A percentile compares a stretch with the other conserved stretches of the same genome.
Conservation (phyloP, 2,888 invertebrate species). For the Ennomos fuscantarius region DNA sequence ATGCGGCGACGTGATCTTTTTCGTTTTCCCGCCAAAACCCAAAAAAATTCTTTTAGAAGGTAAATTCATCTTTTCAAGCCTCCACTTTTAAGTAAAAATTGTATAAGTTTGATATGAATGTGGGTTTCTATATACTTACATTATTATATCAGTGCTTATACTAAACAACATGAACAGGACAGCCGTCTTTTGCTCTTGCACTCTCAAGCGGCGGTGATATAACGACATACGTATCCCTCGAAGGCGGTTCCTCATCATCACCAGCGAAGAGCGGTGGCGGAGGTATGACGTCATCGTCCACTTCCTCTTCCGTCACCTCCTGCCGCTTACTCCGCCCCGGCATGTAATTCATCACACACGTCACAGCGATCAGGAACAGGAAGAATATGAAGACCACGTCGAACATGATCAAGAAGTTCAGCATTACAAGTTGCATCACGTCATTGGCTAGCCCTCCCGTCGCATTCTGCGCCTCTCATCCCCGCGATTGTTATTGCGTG, state of each 20-base stretch:
- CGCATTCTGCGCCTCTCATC: slow-evolving; percentile 68
- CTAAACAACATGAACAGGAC: slow-evolving; percentile 82
- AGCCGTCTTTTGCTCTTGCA: slow-evolving; percentile 71
- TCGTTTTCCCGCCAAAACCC: too few species aligned
- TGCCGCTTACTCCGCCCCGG: slow-evolving; percentile 84
- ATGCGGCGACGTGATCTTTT: too few species aligned
- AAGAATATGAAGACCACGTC: slow-evolving; percentile 95
- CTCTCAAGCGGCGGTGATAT: slow-evolving; percentile 76
- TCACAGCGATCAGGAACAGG: slow-evolving; percentile 93
- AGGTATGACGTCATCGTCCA: slow-evolving; percentile 79
- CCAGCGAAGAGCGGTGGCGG: slow-evolving; percentile 79
- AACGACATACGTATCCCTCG: slow-evolving; percentile 79
- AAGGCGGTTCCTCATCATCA: slow-evolving; percentile 62
- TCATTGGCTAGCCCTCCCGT: slow-evolving; percentile 56
- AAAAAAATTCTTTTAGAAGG: too few species aligned
- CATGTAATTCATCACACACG: slow-evolving; percentile 92
- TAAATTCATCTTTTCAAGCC: too few species aligned
- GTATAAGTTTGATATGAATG: too few species aligned
- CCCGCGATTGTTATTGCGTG: slow-evolving; percentile 15
- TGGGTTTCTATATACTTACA: slow-evolving; percentile 55
- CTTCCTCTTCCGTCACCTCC: slow-evolving; percentile 79
- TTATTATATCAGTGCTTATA: slow-evolving; percentile 73
- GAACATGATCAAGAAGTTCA: slow-evolving; percentile 95
- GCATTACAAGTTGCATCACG: slow-evolving; percentile 94
- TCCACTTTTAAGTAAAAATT: too few species aligned